Conservation (phyloP, 1,140 invertebrate genomes). For the Paraescarpia echinospica region DNA sequence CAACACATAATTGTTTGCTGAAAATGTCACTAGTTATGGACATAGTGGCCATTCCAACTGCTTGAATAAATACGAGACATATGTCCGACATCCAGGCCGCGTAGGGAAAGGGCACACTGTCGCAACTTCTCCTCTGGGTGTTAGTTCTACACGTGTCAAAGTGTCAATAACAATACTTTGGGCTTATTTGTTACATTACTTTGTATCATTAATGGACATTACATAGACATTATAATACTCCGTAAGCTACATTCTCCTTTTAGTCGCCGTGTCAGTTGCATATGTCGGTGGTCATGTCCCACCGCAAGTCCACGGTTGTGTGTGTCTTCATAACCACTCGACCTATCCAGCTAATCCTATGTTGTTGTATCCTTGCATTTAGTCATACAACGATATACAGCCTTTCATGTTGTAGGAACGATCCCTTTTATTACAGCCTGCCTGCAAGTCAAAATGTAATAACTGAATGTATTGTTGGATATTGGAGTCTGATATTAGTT, state of each 20-base stretch:
- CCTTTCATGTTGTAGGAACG: not conserved
- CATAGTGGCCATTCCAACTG: not conserved
- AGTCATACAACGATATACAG: not conserved
- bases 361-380: not conserved
- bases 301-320: too few relatives aligned
- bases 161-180: too few relatives aligned
- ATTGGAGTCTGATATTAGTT: not conserved
- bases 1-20: not conserved
- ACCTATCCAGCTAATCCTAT: not conserved
- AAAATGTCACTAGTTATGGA: not conserved
- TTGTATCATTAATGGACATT: not conserved
- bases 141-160: too few relatives aligned
- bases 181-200: not conserved
- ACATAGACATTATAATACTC: not conserved
- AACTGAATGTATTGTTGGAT: not conserved
- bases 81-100: not conserved
- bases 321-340: not conserved
- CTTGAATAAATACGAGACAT: not conserved
- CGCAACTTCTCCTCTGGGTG: too few relatives aligned
- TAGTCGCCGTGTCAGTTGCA: too few relatives aligned
- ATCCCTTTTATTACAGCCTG: too few relatives aligned
- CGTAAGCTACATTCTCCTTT: too few relatives aligned
- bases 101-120: not conserved
- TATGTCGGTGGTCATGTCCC: too few relatives aligned
- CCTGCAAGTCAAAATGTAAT: too few relatives aligned